Evolutionary conservation across 2,888 invertebrate genomes (phyloP), one percentile per base, ranked within the genome.

Genomic region (Phaonia tiefii): DNA sequence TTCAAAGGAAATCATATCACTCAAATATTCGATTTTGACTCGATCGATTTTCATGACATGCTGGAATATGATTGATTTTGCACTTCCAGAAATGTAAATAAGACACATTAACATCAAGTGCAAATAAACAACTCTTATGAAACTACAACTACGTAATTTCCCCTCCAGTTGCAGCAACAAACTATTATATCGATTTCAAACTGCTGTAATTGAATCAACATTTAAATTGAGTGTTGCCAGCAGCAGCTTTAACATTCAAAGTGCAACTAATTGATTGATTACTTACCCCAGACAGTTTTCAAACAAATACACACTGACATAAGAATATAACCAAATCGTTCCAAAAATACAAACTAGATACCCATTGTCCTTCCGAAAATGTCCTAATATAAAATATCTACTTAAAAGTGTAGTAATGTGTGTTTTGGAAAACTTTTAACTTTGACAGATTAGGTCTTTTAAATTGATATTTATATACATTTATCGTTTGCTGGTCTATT

Each of bases 181-280:
- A n/a, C n/a, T n/a, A n/a, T n/a, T n/a, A n/a, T n/a, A 31, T 31
- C 31, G 3, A 31, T 15, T 46, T 46, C 5, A 15, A 46, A 46
- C 5, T 46, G 15, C 17, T 46, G n/a, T n/a, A 46, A 46, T 15
- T 44, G 11, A 46, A 8, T 31, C 31, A 31, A 31, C 31, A 31
- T 46, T 46, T 17, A 46, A 46, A 15, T 46, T 46, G 46, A 46
- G 17, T 46, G 46, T 46, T 15, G 15, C 4, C 31, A 31, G 31
- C 31, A 31, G 31, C 31, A 31, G 8, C 31, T 5, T 31, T 58
- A 66, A 58, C 49, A 71, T 60, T 70, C 39, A 65, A 60, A 74
- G 66, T 82, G 80, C 83, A 84, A 83, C 84, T 85, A 84, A 79
- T 84, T 86, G 85, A 86, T 86, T 85, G 86, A 86, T 86, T 85